phyloP scores from a whole-genome alignment of 2,888 invertebrate species.

The Cataglyphis cursor region DNA sequence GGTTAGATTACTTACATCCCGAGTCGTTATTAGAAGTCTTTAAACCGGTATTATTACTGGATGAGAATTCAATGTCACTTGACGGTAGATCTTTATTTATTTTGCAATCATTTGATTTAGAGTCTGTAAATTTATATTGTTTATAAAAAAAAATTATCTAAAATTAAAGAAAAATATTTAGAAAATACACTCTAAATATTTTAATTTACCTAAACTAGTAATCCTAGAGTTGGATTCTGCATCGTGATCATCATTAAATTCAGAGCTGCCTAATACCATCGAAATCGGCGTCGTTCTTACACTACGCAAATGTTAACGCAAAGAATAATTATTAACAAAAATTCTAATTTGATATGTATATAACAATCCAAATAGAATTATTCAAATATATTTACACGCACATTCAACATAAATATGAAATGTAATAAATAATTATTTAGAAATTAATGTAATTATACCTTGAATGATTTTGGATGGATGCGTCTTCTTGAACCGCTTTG shows the following conservation, averaged over 20 bases:
- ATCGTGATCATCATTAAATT: conserved; percentile 57
- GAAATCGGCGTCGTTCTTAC: conserved; percentile 63
- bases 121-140: conserved; percentile 49
- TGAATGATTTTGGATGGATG: conserved; percentile 11
- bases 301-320: conserved; percentile 42
- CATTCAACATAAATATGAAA: background rate
- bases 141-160: background rate
- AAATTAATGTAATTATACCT: conserved; percentile 38
- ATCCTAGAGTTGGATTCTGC: conserved; percentile 54
- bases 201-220: conserved; percentile 59
- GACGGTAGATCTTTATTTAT: conserved; percentile 52
- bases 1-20: conserved; percentile 72
- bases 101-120: conserved; percentile 49
- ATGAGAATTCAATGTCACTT: conserved; percentile 58
- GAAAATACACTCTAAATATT: background rate
- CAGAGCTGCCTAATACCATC: conserved; percentile 53
- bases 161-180: background rate
- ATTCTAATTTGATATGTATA: background rate
- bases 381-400: background rate
- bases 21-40: conserved; percentile 71
- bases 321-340: conserved; percentile 1
- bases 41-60: conserved; percentile 49
- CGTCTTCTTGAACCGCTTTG: conserved; percentile 17
- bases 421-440: background rate
- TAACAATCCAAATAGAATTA: background rate